Percentiles rank a stretch among this genome's conserved stretches.
Evolutionary conservation across 2,888 invertebrate species (phyloP).

Genomic region (Cepaea hortensis): DNA sequence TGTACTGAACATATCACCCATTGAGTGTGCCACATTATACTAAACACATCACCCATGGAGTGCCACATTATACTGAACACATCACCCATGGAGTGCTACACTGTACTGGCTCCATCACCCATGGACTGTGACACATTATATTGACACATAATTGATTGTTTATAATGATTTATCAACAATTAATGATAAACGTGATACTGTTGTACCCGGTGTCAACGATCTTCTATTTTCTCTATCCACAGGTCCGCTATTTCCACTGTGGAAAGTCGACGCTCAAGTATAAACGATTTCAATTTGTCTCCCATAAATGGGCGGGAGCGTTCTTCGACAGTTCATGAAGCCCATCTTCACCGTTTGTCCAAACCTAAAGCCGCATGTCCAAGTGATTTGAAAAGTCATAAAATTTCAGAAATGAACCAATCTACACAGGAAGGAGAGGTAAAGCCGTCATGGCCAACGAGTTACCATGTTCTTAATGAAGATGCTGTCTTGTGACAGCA

Average conservation of each 20-base stretch:
- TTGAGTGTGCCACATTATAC: too few species aligned
- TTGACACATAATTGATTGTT: too few species aligned
- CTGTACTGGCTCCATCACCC: too few species aligned
- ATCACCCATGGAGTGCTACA: too few species aligned
- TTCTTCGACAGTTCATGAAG: constrained; percentile 14
- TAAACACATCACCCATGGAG: too few species aligned
- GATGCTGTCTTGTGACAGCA: constrained; percentile 48
- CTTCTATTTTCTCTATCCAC: neutral
- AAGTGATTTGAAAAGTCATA: neutral
- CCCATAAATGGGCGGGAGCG: neutral
- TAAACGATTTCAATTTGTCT: constrained; percentile 33
- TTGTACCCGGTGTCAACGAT: too few species aligned
- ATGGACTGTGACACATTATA: too few species aligned
- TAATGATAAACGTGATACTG: too few species aligned
- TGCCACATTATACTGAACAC: too few species aligned
- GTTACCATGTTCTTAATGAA: constrained; percentile 46
- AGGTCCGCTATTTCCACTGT: neutral
- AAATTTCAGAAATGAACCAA: neutral
- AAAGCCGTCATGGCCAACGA: constrained; percentile 16
- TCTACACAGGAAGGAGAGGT: neutral
- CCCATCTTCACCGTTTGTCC: neutral
- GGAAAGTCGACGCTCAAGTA: constrained; percentile 5
- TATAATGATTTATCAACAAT: too few species aligned
- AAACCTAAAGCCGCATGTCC: neutral
- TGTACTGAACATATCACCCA: too few species aligned